These are phyloP conservation scores for Bradynema listronoti DNA, from an alignment of 1,140 invertebrate genomes.

Conservation along the genomic window DNA sequence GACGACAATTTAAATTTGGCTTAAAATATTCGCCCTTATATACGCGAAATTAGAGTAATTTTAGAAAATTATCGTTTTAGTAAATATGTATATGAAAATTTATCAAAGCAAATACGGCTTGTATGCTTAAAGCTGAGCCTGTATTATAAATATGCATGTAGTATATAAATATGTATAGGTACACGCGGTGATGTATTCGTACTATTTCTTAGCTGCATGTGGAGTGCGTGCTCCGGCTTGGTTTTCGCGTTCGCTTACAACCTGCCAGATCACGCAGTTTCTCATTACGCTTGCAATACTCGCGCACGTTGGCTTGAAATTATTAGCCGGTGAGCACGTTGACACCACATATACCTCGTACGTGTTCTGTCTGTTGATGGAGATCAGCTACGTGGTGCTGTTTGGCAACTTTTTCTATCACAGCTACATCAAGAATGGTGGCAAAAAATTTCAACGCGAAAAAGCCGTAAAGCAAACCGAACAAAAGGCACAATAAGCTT, in stretches of 20 bases:
- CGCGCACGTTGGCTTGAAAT: constrained; percentile 67
- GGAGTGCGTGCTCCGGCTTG: constrained; percentile 72
- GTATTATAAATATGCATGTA: no score
- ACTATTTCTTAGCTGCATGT: constrained; percentile 84
- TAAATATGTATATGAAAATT: no score
- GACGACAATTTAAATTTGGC: no score
- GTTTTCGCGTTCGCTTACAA: constrained; percentile 83
- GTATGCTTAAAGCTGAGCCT: no score
- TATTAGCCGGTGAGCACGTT: constrained; percentile 58
- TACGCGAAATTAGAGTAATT: no score
- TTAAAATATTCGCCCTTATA: no score
- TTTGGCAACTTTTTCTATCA: constrained; percentile 62
- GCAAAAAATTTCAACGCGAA: constrained; percentile 52
- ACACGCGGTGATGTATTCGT: constrained; percentile 91
- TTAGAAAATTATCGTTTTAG: no score
- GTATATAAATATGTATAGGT: no score
- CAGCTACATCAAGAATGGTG: constrained; percentile 57
- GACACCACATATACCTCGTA: constrained; percentile 70
- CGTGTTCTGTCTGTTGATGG: constrained; percentile 82
- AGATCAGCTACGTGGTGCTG: constrained; percentile 66
- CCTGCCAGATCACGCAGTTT: constrained; percentile 89
- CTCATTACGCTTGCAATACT: constrained; percentile 83
- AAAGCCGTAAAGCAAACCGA: constrained; percentile 31
- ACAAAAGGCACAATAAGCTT: no score
- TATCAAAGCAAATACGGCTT: no score